Evolutionary conservation across 1,140 invertebrate species (phyloP).

Genomic region (Bombus pyrosoma): DNA sequence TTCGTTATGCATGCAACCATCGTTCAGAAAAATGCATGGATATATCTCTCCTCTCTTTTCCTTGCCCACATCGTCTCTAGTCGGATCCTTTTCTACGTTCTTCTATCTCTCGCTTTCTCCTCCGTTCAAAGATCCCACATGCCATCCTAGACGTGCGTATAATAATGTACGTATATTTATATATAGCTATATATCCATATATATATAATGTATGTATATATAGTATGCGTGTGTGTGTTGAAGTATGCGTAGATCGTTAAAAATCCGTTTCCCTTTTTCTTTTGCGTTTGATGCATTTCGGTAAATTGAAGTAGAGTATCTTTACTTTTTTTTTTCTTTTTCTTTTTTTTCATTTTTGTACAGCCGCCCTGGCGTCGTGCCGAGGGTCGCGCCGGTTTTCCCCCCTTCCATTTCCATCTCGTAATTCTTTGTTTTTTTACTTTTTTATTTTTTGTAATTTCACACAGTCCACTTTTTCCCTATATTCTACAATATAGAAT

Average conservation of each 20-base stretch:
- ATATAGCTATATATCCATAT: conserved; percentile 51
- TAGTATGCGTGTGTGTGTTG: conserved; percentile 37
- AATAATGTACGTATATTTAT: conserved; percentile 60
- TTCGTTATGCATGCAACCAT: conserved; percentile 57
- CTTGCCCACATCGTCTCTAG: not conserved
- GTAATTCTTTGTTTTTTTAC: not conserved
- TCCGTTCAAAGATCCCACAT: conserved; percentile 3
- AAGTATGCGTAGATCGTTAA: conserved; percentile 44
- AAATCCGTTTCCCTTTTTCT: conserved; percentile 32
- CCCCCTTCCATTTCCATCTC: conserved; percentile 4
- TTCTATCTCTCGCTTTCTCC: not conserved
- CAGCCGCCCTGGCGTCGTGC: conserved; percentile 52
- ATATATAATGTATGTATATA: conserved; percentile 48
- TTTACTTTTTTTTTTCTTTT: not conserved
- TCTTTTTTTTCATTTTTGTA: not conserved
- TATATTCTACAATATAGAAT: conserved; percentile 36
- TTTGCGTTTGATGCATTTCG: conserved; percentile 4
- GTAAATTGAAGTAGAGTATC: conserved; percentile 4
- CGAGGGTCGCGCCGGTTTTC: conserved; percentile 15
- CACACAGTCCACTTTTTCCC: conserved; percentile 9
- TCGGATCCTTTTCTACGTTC: not conserved
- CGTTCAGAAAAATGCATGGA: conserved; percentile 36
- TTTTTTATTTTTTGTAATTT: conserved; percentile 42
- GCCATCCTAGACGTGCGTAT: conserved; percentile 52
- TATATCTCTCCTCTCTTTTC: conserved; percentile 18